phyloP scores from a whole-genome alignment of 1,140 invertebrate species.

The Armadillidium nasatum region DNA sequence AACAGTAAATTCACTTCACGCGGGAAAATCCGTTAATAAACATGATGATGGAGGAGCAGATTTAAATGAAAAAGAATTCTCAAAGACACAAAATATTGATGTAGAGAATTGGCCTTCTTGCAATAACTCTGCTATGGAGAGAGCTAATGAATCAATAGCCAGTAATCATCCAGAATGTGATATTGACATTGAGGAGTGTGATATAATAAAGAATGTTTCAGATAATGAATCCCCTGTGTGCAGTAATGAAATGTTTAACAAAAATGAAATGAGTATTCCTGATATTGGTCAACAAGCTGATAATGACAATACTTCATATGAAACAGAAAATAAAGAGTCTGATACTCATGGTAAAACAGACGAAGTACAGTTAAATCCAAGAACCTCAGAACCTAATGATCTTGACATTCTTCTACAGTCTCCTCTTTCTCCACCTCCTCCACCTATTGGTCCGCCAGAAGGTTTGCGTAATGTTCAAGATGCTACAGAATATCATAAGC shows the following conservation, averaged over 20 bases:
- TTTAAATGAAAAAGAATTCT: no score
- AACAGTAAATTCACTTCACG: neutral
- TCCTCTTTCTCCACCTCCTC: neutral
- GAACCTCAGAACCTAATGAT: neutral
- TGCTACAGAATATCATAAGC: slow-evolving; percentile 43
- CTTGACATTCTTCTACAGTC: neutral
- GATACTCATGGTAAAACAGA: neutral
- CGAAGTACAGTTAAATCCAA: neutral
- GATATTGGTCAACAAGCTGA: neutral
- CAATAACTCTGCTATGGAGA: neutral
- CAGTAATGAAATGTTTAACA: neutral
- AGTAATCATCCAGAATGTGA: slow-evolving; percentile 37
- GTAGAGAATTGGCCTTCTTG: neutral
- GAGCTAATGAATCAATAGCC: neutral
- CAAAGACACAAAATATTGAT: neutral
- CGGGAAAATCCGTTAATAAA: neutral
- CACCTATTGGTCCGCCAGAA: slow-evolving; percentile 16
- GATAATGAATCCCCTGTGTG: neutral
- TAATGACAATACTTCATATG: neutral
- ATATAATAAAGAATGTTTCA: slow-evolving; percentile 7
- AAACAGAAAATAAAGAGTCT: neutral
- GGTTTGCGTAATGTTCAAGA: slow-evolving; percentile 36
- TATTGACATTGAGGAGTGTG: slow-evolving; percentile 44
- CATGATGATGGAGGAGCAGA: no score
- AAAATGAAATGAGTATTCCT: neutral